Evolutionary conservation across 2,797 vertebrate genomes (phyloP).

Genomic region (Anas flavirostris): DNA sequence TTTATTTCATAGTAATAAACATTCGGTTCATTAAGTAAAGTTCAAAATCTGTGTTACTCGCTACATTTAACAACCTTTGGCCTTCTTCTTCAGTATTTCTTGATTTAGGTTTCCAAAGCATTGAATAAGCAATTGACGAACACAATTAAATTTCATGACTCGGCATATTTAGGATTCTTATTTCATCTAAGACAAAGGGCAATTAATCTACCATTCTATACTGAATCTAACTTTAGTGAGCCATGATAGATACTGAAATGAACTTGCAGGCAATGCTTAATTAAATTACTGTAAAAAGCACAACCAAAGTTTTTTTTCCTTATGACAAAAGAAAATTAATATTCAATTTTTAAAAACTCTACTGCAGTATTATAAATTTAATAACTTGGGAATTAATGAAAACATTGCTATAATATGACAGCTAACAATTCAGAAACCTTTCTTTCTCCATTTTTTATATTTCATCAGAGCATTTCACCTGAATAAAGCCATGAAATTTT

Average conservation of each 20-base stretch:
- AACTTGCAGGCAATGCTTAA: slow-evolving; percentile 87
- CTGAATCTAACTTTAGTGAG: slow-evolving; percentile 85
- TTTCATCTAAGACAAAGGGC: slow-evolving; percentile 88
- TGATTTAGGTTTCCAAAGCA: slow-evolving; percentile 78
- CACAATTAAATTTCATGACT: slow-evolving; percentile 92
- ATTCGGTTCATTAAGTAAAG: slow-evolving; percentile 89
- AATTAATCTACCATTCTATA: slow-evolving; percentile 86
- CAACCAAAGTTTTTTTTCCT: slow-evolving; percentile 63
- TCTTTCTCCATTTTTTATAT: not conserved
- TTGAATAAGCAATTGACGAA: slow-evolving; percentile 85
- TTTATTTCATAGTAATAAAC: slow-evolving; percentile 88
- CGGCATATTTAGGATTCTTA: slow-evolving; percentile 87
- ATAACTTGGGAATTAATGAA: slow-evolving; percentile 38
- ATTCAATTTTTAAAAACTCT: slow-evolving; percentile 74
- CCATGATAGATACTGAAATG: slow-evolving; percentile 84
- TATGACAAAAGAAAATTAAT: slow-evolving; percentile 73
- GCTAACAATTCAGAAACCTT: not conserved
- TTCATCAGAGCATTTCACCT: not conserved
- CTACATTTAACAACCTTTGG: slow-evolving; percentile 90
- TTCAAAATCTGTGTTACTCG: slow-evolving; percentile 84
- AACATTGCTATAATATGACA: slow-evolving; percentile 22
- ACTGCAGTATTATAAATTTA: slow-evolving; percentile 50
- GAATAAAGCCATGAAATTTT: not conserved
- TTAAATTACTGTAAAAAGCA: slow-evolving; percentile 87
- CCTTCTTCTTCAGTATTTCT: slow-evolving; percentile 70